phyloP scores from a whole-genome alignment of 2,888 invertebrate species.

The Polydrusus cervinus region DNA sequence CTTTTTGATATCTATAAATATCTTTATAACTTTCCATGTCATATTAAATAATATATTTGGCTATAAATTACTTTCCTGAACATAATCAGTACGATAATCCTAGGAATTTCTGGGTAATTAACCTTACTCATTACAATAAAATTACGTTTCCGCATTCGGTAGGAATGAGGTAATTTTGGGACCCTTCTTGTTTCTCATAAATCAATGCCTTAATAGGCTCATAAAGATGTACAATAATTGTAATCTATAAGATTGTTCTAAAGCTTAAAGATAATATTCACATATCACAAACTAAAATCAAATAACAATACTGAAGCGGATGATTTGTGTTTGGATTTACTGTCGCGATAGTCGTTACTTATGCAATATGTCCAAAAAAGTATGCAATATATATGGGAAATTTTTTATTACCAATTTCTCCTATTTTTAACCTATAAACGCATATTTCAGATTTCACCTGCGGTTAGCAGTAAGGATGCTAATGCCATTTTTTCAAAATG shows the following conservation, averaged over 20 bases:
- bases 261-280: not conserved
- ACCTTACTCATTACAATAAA: not conserved
- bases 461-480: too few relatives aligned
- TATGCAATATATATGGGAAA: too few relatives aligned
- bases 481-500: too few relatives aligned
- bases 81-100: slow-evolving; percentile 13
- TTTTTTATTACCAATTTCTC: too few relatives aligned
- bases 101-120: slow-evolving; percentile 1
- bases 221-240: not conserved
- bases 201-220: slow-evolving; percentile 7
- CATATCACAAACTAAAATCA: not conserved
- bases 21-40: not conserved
- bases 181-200: slow-evolving; percentile 4
- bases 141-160: slow-evolving; percentile 3
- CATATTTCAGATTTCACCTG: too few relatives aligned
- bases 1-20: too few relatives aligned
- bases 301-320: too few relatives aligned
- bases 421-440: too few relatives aligned
- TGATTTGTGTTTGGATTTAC: too few relatives aligned
- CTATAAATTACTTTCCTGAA: not conserved
- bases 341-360: too few relatives aligned
- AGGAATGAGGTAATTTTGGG: slow-evolving; percentile 1
- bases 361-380: too few relatives aligned
- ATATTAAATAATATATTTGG: not conserved
- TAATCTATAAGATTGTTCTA: too few relatives aligned